A percentile compares a stretch with the other conserved stretches of the same genome.
Evolutionary conservation across 2,888 invertebrate genomes (phyloP).

Genomic region (Nasonia oneida): DNA sequence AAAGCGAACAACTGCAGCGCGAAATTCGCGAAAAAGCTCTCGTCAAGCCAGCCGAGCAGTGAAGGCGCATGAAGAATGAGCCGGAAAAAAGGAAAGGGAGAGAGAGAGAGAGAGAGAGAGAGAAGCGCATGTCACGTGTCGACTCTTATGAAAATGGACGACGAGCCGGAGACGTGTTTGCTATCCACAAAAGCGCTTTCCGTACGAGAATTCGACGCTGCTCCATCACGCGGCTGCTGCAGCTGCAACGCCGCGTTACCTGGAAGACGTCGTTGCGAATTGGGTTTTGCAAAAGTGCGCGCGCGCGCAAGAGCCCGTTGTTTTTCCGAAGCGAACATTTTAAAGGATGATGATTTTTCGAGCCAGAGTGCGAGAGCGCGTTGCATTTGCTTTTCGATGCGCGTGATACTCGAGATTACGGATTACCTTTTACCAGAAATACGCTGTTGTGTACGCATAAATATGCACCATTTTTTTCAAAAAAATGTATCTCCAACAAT

Average conservation of each 20-base stretch:
- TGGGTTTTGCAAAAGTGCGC: background rate
- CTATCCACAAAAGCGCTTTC: slow-evolving; percentile 44
- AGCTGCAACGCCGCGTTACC: background rate
- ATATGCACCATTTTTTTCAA: background rate
- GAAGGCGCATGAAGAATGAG: slow-evolving; percentile 15
- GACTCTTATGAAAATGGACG: slow-evolving; percentile 56
- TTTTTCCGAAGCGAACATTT: background rate
- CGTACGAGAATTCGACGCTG: slow-evolving; percentile 44
- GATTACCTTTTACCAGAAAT: no score
- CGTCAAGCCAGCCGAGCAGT: background rate
- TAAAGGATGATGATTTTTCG: background rate
- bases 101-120: no score
- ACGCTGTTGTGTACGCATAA: background rate
- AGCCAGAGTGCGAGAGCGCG: background rate
- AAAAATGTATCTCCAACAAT: background rate
- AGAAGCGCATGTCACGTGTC: slow-evolving; percentile 31
- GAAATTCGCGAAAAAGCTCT: background rate
- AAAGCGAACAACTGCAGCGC: slow-evolving; percentile 19
- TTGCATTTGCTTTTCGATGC: background rate
- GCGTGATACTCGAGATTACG: no score
- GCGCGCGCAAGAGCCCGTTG: background rate
- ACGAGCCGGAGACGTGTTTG: slow-evolving; percentile 34
- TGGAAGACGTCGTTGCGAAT: background rate
- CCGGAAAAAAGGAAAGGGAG: background rate
- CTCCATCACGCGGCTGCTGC: slow-evolving; percentile 37